A percentile compares a stretch with the other conserved stretches of the same genome.
These are phyloP conservation scores for Balanococcus diminutus DNA, from an alignment of 2,888 invertebrate genomes.

Conservation along the genomic window DNA sequence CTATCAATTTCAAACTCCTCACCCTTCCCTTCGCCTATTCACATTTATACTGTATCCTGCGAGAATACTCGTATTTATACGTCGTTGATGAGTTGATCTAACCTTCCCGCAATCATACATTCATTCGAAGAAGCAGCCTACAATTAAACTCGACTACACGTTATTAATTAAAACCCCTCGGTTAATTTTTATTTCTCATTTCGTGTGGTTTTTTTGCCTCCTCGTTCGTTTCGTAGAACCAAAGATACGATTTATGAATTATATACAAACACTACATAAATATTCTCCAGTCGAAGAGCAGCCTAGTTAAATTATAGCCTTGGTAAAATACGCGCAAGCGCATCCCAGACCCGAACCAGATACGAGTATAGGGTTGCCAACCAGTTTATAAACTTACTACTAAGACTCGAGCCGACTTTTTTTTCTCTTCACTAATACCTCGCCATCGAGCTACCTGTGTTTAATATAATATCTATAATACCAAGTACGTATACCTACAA, in stretches of 20 bases:
- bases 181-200: slow-evolving; percentile 23
- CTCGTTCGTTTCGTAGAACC: background rate
- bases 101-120: background rate
- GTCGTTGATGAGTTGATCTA: background rate
- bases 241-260: background rate
- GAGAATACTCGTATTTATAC: no score
- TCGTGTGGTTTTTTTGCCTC: no score
- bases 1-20: no score
- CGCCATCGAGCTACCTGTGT: background rate
- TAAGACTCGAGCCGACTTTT: no score
- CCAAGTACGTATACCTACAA: background rate
- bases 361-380: background rate
- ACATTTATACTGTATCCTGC: no score
- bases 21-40: no score
- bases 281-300: background rate
- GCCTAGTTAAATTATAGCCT: background rate
- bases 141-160: background rate
- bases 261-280: background rate
- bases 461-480: no score
- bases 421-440: background rate
- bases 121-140: background rate
- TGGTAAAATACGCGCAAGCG: background rate
- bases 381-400: background rate
- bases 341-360: background rate
- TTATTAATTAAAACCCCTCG: background rate